Conservation (phyloP, 2,113 vertebrate species). For the Zapornia atra region DNA sequence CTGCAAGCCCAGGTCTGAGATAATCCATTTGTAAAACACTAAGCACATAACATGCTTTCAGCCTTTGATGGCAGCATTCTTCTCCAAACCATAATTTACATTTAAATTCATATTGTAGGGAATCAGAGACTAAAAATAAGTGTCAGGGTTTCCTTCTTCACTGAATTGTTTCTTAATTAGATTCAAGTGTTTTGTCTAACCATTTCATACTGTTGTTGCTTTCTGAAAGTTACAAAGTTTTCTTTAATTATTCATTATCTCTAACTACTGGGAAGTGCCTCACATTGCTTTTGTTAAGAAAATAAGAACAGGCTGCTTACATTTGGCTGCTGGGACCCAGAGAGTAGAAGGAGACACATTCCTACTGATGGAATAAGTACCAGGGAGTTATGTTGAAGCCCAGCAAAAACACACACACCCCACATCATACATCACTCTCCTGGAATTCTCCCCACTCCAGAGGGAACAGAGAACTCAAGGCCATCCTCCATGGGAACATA, state of each 20-base stretch:
- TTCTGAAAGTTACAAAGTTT: not conserved
- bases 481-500: fast-evolving
- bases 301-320: not conserved
- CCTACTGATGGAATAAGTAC: fast-evolving
- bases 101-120: not conserved
- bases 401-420: fast-evolving
- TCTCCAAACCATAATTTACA: conserved; percentile 38
- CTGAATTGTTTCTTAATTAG: conserved; percentile 31
- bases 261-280: not conserved
- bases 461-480: fast-evolving
- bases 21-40: conserved; percentile 6
- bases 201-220: not conserved
- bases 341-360: not conserved
- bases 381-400: not conserved
- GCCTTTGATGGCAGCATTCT: not conserved
- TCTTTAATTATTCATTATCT: conserved; percentile 20
- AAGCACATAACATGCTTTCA: not conserved
- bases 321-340: not conserved
- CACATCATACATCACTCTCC: fast-evolving
- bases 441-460: not conserved
- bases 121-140: conserved; percentile 10
- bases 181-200: conserved; percentile 9
- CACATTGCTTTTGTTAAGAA: not conserved
- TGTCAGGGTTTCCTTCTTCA: not conserved
- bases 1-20: not conserved